A percentile compares a stretch with the other conserved stretches of the same genome.
These are phyloP conservation scores for Mobula birostris DNA, from an alignment of 2,113 vertebrate species.

Conservation along the genomic window DNA sequence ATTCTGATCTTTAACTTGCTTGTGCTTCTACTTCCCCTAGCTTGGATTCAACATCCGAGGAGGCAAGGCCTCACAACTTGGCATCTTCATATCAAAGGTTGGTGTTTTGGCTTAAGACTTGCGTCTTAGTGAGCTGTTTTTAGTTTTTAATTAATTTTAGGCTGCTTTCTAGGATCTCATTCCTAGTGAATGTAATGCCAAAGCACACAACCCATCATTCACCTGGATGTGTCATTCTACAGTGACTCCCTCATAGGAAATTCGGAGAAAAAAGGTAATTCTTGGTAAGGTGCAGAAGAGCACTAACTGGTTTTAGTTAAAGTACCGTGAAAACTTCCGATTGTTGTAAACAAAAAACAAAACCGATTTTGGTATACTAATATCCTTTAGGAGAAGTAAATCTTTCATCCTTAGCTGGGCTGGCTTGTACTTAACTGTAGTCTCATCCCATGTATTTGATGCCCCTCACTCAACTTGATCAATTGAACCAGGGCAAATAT, in stretches of 20 bases:
- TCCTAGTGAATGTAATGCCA: neutral
- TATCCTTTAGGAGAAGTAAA: too few relatives aligned
- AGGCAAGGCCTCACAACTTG: slow-evolving; percentile 91
- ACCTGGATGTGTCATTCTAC: neutral
- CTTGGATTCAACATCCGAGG: slow-evolving; percentile 96
- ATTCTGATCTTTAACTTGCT: neutral
- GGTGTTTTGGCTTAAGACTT: neutral
- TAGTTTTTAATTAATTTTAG: neutral
- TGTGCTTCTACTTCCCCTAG: slow-evolving; percentile 49
- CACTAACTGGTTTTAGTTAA: too few relatives aligned
- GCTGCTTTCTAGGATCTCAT: neutral
- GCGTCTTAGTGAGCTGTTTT: neutral
- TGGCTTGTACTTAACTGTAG: too few relatives aligned
- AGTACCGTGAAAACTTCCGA: too few relatives aligned
- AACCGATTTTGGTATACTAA: too few relatives aligned
- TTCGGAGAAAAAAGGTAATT: neutral
- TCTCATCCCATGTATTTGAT: too few relatives aligned
- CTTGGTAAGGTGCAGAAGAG: neutral
- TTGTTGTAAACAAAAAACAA: too few relatives aligned
- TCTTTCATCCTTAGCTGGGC: too few relatives aligned
- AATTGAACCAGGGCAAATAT: too few relatives aligned
- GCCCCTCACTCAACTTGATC: too few relatives aligned
- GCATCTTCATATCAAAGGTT: slow-evolving; percentile 98
- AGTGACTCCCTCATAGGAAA: neutral
- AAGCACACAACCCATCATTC: neutral